phyloP scores from a whole-genome alignment of 2,888 invertebrate genomes.

The Griposia aprilina region DNA sequence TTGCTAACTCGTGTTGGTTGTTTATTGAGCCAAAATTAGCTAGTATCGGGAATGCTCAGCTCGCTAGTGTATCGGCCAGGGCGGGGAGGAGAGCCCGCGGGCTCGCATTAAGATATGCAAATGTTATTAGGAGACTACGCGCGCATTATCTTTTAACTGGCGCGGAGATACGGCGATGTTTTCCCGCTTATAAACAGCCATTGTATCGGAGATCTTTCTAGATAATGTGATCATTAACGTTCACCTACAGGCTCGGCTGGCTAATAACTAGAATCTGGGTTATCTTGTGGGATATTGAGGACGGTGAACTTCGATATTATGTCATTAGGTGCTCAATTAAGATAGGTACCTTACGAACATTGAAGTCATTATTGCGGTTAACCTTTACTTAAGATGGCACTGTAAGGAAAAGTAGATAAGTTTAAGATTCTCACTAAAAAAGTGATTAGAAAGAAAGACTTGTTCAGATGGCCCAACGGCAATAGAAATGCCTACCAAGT shows the following conservation, averaged over 20 bases:
- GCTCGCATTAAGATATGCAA: slow-evolving; percentile 86
- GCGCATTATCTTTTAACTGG: slow-evolving; percentile 81
- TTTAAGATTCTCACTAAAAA: neutral
- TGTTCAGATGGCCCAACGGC: neutral
- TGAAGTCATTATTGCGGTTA: slow-evolving; percentile 27
- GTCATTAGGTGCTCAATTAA: slow-evolving; percentile 44
- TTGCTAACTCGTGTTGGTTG: slow-evolving; percentile 74
- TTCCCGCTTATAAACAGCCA: slow-evolving; percentile 72
- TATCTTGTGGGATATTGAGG: slow-evolving; percentile 47
- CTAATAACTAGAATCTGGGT: slow-evolving; percentile 58
- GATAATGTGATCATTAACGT: slow-evolving; percentile 72
- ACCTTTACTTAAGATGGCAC: slow-evolving; percentile 8
- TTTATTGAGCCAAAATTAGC: slow-evolving; percentile 80
- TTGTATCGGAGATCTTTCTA: slow-evolving; percentile 76
- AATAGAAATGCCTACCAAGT: neutral
- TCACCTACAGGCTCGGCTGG: slow-evolving; percentile 43
- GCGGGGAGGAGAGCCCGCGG: slow-evolving; percentile 55
- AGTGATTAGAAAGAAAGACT: neutral
- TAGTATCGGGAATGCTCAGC: slow-evolving; percentile 72
- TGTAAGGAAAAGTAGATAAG: slow-evolving; percentile 1
- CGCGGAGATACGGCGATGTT: slow-evolving; percentile 75
- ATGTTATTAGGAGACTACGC: slow-evolving; percentile 83
- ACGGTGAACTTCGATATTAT: slow-evolving; percentile 26
- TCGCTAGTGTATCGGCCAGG: slow-evolving; percentile 53
- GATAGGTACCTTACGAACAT: slow-evolving; percentile 32